These are phyloP conservation scores for Gymnodraco acuticeps DNA, from an alignment of 2,797 vertebrate species.

Conservation along the genomic window DNA sequence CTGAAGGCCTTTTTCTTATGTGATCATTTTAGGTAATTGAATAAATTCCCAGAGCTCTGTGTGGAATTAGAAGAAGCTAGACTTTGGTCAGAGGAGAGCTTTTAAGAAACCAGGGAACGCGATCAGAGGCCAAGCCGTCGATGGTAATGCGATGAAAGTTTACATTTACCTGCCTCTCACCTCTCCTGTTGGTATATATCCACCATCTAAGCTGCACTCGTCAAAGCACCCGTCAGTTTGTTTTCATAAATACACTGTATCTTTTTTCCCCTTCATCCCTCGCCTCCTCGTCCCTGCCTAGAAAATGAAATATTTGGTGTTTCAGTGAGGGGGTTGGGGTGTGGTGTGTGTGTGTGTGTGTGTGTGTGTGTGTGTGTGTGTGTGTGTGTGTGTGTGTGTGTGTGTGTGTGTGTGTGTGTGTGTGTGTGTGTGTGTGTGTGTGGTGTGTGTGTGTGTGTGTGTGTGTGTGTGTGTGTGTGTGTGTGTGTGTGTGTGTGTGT, in stretches of 20 bases:
- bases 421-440: neutral
- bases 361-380: neutral
- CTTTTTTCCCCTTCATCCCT: slow-evolving; percentile 38
- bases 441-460: neutral
- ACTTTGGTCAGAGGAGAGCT: slow-evolving; percentile 81
- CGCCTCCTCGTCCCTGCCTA: slow-evolving; percentile 37
- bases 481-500: neutral
- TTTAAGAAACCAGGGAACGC: slow-evolving; percentile 77
- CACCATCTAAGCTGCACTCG: slow-evolving; percentile 65
- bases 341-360: slow-evolving; percentile 20
- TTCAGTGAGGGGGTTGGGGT: slow-evolving; percentile 43
- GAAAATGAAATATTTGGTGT: slow-evolving; percentile 76
- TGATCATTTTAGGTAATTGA: slow-evolving; percentile 85
- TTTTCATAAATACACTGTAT: slow-evolving; percentile 75
- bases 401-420: slow-evolving; percentile 5
- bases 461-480: neutral
- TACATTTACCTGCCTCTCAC: slow-evolving; percentile 85
- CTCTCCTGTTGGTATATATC: slow-evolving; percentile 77
- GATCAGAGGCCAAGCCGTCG: slow-evolving; percentile 77
- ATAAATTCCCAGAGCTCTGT: slow-evolving; percentile 80
- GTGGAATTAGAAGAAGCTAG: slow-evolving; percentile 78
- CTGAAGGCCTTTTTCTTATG: slow-evolving; percentile 75
- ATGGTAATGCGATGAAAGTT: slow-evolving; percentile 84
- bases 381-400: neutral
- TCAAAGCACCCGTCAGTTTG: slow-evolving; percentile 75